Percentiles rank a stretch among this genome's conserved stretches.
Evolutionary conservation across 2,888 invertebrate genomes (phyloP).

Genomic region (Drepanosiphum platanoidis): DNA sequence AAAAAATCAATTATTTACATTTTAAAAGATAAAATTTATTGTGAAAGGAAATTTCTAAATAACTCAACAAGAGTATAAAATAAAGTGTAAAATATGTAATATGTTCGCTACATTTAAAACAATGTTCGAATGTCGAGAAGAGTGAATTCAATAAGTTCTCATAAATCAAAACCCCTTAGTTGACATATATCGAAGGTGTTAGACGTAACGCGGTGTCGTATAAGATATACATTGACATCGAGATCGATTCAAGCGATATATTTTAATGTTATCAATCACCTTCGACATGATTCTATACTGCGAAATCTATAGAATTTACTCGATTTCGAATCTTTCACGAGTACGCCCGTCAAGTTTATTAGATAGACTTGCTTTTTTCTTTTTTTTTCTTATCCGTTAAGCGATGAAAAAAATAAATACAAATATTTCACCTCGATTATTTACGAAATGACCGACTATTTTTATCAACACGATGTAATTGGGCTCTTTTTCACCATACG

Average conservation of each 20-base stretch:
- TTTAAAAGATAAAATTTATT: too few species aligned
- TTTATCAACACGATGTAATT: too few species aligned
- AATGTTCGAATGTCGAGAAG: not conserved
- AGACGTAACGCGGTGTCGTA: constrained; percentile 19
- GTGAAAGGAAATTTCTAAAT: too few species aligned
- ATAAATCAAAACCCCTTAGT: constrained; percentile 39
- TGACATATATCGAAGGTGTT: constrained; percentile 31
- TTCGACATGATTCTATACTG: constrained; percentile 31
- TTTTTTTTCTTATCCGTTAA: not conserved
- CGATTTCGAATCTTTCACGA: constrained; percentile 30
- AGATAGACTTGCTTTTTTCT: constrained; percentile 15
- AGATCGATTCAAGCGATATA: constrained; percentile 41
- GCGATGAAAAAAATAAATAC: too few species aligned
- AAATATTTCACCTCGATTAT: too few species aligned
- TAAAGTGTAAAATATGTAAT: not conserved
- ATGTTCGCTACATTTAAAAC: not conserved
- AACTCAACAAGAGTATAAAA: too few species aligned
- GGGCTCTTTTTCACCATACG: too few species aligned
- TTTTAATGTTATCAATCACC: constrained; percentile 52
- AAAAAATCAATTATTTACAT: too few species aligned
- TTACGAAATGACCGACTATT: too few species aligned
- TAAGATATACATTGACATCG: constrained; percentile 35
- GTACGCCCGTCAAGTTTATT: constrained; percentile 35
- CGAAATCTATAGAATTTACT: constrained; percentile 44
- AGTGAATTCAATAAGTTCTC: constrained; percentile 13